These are phyloP conservation scores for Yponomeuta plumbellus DNA, from an alignment of 2,888 invertebrate species.

Conservation along the genomic window DNA sequence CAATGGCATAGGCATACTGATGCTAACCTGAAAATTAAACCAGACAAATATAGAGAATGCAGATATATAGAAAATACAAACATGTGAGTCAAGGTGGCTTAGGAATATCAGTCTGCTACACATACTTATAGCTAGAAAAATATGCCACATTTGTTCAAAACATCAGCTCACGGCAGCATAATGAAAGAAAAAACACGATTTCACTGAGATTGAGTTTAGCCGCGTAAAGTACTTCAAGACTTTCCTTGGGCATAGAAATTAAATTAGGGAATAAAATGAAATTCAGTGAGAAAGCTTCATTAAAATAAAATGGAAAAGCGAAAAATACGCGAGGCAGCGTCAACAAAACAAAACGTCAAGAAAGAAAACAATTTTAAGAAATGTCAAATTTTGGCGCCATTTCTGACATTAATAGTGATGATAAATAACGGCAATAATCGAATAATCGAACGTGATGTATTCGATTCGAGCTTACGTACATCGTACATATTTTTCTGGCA, in stretches of 20 bases:
- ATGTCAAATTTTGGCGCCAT: conserved; percentile 7
- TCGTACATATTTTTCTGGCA: neutral
- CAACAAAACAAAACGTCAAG: neutral
- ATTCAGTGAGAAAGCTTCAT: neutral
- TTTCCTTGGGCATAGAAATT: neutral
- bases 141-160: neutral
- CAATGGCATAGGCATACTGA: conserved; percentile 12
- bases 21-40: conserved; percentile 1
- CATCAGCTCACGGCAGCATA: neutral
- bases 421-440: neutral
- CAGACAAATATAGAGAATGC: neutral
- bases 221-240: too few species aligned
- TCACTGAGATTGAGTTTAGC: neutral
- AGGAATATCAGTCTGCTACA: neutral
- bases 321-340: neutral
- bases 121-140: neutral
- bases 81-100: neutral
- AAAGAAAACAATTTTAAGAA: neutral
- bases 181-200: neutral
- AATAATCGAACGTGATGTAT: neutral
- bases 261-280: neutral
- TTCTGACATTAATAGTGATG: neutral
- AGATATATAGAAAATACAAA: neutral
- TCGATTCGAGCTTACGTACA: neutral
- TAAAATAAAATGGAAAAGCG: neutral